These are phyloP conservation scores for Lycocerus yunnanus DNA, from an alignment of 2,888 invertebrate genomes.

Conservation along the genomic window DNA sequence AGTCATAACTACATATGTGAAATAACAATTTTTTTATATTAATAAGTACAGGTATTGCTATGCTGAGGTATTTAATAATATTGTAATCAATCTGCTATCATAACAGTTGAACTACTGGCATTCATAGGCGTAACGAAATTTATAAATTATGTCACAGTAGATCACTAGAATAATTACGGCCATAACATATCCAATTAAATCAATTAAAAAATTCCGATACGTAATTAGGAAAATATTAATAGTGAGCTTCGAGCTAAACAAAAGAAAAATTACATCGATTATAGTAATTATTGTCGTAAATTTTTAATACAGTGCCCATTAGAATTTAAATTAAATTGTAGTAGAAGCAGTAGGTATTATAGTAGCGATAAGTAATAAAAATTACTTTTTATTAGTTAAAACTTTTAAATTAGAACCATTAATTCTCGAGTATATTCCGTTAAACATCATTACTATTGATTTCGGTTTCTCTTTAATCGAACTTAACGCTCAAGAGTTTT, in stretches of 20 bases:
- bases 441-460: not conserved
- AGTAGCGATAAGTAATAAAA: not conserved
- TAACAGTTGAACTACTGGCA: slow-evolving; percentile 26
- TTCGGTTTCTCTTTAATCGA: not conserved
- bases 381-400: not conserved
- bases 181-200: slow-evolving; percentile 35
- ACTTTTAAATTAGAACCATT: not conserved
- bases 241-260: slow-evolving; percentile 16
- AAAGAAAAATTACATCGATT: not conserved
- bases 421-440: not conserved
- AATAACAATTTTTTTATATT: not conserved
- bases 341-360: not conserved
- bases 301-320: not conserved
- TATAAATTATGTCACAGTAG: slow-evolving; percentile 26
- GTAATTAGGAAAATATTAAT: slow-evolving; percentile 38
- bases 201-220: slow-evolving; percentile 25
- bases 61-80: not conserved
- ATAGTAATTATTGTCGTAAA: not conserved
- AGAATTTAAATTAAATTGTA: not conserved
- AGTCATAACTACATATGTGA: no score
- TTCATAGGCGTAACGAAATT: slow-evolving; percentile 32
- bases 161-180: slow-evolving; percentile 36
- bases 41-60: not conserved
- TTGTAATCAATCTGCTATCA: slow-evolving; percentile 15
- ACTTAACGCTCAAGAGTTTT: slow-evolving; percentile 10